Base-by-base conservation (phyloP, 2,888 invertebrate genomes). In the Epistrophe grossulariae region DNA sequence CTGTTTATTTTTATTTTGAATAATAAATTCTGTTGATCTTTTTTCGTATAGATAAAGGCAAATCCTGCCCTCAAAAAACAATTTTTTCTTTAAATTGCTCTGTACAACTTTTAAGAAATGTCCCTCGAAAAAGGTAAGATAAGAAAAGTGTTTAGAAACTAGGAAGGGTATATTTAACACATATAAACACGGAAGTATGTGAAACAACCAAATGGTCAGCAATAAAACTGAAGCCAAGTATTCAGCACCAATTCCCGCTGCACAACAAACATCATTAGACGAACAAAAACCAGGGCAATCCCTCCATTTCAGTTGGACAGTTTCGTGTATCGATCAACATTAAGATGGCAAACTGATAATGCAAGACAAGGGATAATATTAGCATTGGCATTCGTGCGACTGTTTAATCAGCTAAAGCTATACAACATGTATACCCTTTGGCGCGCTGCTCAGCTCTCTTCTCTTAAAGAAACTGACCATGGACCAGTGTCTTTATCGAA, bases 261-360 rank as follows among this genome's bases (percentile, higher is more conserved):
- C 59, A 52, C 35, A 72, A 59, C 24, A 71, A 72, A 59, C 24
- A 71, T 40, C 45, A 79, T 62, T 13, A 48, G 45, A 59, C 60
- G 31, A 31, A 64, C 82, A 45, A 77, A 87, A 87, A 83, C 71
- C 79, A 66, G 83, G 83, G 79, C 87, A 87, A 87, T 83, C 66
- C 83, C 70, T 87, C 79, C 87, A 83, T 87, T 87, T n/a, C n/a
- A 87, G 79, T 87, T 79, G 79, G 82, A 82, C 76, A 82, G 82
- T 83, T 83, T 87, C 87, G 76, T 87, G 87, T 87, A 87, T 87
- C 87, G 87, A 87, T 87, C 87, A 87, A 87, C 83, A 87, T 87
- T 87, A 87, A 87, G 82, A 87, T 87, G 87, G 87, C 82, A 76
- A 83, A 79, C 87, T 79, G 87, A 87, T 87, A 87, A 82, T 83